Percentiles rank a stretch among this genome's conserved stretches.
phyloP scores from a whole-genome alignment of 2,888 invertebrate species.

The Drosophila prostipennis region DNA sequence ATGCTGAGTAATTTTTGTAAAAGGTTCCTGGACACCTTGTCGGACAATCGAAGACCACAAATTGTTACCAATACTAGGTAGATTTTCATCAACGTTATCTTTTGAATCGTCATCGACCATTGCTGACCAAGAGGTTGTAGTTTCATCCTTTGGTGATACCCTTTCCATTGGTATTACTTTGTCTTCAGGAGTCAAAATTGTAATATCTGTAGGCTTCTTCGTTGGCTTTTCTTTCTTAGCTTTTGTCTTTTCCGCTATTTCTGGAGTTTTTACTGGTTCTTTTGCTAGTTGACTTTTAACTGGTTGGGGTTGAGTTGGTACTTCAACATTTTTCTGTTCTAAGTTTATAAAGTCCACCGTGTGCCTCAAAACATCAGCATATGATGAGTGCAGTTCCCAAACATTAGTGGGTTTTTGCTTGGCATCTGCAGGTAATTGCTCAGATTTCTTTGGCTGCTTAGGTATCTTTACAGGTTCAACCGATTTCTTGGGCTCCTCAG shows the following conservation, averaged over 20 bases:
- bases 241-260: constrained; percentile 37
- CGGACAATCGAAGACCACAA: constrained; percentile 65
- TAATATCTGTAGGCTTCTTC: constrained; percentile 14
- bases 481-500: too few species aligned
- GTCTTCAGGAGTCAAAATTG: neutral
- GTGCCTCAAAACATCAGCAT: constrained; percentile 65
- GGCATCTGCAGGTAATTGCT: too few species aligned
- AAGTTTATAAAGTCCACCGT: constrained; percentile 59
- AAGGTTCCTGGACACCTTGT: constrained; percentile 56
- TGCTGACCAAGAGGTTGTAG: constrained; percentile 37
- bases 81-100: neutral
- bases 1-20: constrained; percentile 28
- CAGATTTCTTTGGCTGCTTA: too few species aligned
- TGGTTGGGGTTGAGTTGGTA: neutral
- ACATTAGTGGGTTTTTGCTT: constrained; percentile 7
- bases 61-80: neutral
- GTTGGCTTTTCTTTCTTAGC: constrained; percentile 39
- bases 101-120: constrained; percentile 35
- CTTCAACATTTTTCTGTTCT: constrained; percentile 60
- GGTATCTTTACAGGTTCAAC: too few species aligned
- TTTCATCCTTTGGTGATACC: neutral
- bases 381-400: constrained; percentile 56
- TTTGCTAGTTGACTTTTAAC: neutral
- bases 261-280: constrained; percentile 2
- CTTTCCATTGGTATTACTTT: neutral